Conservation (phyloP, 53 echinoderm and acorn worm genomes). For the Paracentrotus lividus region DNA sequence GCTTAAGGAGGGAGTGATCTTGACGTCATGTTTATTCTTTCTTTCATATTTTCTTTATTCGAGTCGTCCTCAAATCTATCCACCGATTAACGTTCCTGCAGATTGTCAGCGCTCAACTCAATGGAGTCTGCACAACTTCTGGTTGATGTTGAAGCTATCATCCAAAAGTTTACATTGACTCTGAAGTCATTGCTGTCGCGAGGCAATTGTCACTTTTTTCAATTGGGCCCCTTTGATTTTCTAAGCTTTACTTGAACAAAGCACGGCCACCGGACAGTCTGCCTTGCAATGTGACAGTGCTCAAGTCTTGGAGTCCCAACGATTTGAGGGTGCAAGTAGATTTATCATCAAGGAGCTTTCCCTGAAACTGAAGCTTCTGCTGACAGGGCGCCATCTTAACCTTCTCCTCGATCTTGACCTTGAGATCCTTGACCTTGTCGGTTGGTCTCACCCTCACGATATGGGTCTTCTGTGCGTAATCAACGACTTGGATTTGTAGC, state of each 20-base stretch:
- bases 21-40: too few relatives aligned
- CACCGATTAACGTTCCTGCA: too few relatives aligned
- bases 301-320: neutral
- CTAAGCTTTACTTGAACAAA: neutral
- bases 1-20: too few relatives aligned
- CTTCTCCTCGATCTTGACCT: slow-evolving; percentile 30
- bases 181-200: neutral
- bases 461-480: neutral
- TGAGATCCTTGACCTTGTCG: slow-evolving; percentile 7
- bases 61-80: too few relatives aligned
- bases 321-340: neutral
- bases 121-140: too few relatives aligned
- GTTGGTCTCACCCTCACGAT: neutral
- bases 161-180: neutral
- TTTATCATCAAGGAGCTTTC: neutral
- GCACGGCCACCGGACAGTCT: neutral
- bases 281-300: neutral
- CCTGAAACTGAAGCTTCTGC: neutral
- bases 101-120: too few relatives aligned
- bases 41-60: too few relatives aligned
- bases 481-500: neutral
- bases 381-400: neutral
- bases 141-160: too few relatives aligned
- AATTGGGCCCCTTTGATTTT: too few relatives aligned
- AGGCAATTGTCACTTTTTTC: neutral